Evolutionary conservation across 2,888 invertebrate species (phyloP), one percentile per base, ranked within the genome.

Genomic region (Galerucella calmariensis): DNA sequence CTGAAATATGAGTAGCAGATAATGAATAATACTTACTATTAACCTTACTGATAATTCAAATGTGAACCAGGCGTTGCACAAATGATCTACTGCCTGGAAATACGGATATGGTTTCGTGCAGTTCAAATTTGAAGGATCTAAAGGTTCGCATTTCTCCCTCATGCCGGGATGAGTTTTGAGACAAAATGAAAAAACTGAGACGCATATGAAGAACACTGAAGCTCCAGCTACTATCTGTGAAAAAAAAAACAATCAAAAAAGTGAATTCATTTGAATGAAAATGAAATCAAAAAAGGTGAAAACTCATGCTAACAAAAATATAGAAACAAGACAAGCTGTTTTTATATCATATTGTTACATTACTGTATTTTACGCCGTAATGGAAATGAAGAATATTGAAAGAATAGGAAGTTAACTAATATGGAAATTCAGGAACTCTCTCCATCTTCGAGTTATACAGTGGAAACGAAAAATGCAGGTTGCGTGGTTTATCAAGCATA

Each of bases 1-100:
- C 0, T 67, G 46, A 12, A 3, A 46, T 24, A 9, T 46, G 1
- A 20, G 41, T 61, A 24, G 10, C 16, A 73, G 27, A 24, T 12
- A 14, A 69, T 51, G 8, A 46, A 48, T 41, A 68, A 78, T 80
- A 92, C 94, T 92, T 86, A 97, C 97, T 86, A 96, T 91, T 84
- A 95, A 93, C 81, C 97, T 91, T 75, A 96, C 93, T 72, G 94
- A 90, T 76, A 98, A 92, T 86, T 98, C 98, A 82, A 98, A 93
- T 2, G 97, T 96, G 89, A 98, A 98, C 97, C 97, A 98, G 51
- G 95, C 94, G 85, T 98, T 98, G 89, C 97, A 97, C 71, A 96
- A 92, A 83, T 96, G 92, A 85, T 98, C 97, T 75, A 98, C 94
- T 84, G 95, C 97, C 88, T 96, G 95, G 89, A 98, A 97, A 56